Evolutionary conservation across 2,888 invertebrate genomes (phyloP).

Genomic region (Lasioglossum vierecki): DNA sequence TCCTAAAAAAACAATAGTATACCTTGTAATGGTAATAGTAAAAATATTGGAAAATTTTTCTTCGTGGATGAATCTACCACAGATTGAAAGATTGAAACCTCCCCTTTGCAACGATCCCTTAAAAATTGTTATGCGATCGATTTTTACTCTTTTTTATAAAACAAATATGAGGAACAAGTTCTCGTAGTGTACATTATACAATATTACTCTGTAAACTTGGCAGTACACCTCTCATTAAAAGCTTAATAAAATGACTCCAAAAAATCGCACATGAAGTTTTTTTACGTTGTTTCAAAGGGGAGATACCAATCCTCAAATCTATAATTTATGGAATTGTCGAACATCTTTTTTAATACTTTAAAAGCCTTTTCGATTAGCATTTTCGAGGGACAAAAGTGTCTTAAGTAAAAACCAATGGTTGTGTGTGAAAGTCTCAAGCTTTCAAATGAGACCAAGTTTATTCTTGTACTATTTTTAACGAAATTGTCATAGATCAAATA

Average conservation of each 20-base stretch:
- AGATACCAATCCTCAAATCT: not conserved
- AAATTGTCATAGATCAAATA: not conserved
- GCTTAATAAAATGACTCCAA: not conserved
- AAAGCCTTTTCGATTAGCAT: not conserved
- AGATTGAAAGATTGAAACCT: not conserved
- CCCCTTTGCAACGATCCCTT: not conserved
- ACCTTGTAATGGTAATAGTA: too few species aligned
- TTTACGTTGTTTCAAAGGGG: not conserved
- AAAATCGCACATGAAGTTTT: not conserved
- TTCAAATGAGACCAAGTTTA: not conserved
- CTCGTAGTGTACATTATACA: not conserved
- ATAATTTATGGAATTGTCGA: not conserved
- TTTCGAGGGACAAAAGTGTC: not conserved
- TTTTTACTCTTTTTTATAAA: not conserved
- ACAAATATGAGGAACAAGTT: not conserved
- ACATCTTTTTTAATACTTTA: not conserved
- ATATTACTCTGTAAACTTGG: not conserved
- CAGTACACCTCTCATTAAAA: not conserved
- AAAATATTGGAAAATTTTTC: not conserved
- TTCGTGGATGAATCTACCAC: not conserved
- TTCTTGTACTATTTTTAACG: too few species aligned
- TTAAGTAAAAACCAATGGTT: not conserved
- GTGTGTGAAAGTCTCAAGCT: not conserved
- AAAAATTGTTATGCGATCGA: not conserved
- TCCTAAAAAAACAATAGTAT: not conserved